phyloP scores from a whole-genome alignment of 1,140 invertebrate genomes.

The Mercenaria mercenaria region DNA sequence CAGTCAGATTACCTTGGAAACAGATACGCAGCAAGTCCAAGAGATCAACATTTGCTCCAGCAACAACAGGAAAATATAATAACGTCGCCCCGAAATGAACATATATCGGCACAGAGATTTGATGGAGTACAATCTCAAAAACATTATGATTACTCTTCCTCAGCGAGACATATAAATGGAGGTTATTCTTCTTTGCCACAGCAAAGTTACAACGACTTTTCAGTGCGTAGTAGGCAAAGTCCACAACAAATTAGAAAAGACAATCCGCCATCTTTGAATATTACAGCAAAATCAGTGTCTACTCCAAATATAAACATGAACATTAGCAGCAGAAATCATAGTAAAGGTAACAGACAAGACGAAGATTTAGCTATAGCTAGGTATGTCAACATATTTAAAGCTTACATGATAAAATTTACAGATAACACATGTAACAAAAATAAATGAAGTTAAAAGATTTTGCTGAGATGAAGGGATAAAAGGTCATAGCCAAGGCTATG shows the following conservation, averaged over 20 bases:
- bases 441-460: too few species aligned
- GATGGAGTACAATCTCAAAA: slow-evolving; percentile 42
- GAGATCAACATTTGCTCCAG: neutral
- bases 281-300: slow-evolving; percentile 57
- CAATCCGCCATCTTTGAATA: slow-evolving; percentile 49
- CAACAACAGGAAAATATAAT: slow-evolving; percentile 26
- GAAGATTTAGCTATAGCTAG: slow-evolving; percentile 67
- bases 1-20: slow-evolving; percentile 48
- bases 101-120: slow-evolving; percentile 29
- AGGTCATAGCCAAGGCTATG: too few species aligned
- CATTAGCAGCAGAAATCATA: neutral
- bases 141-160: slow-evolving; percentile 19
- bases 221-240: slow-evolving; percentile 44
- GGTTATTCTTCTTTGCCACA: slow-evolving; percentile 25
- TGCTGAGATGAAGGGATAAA: too few species aligned
- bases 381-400: too few species aligned
- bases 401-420: neutral
- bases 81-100: slow-evolving; percentile 41
- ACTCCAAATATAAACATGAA: slow-evolving; percentile 38
- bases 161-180: slow-evolving; percentile 51
- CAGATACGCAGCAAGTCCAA: slow-evolving; percentile 27
- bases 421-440: too few species aligned
- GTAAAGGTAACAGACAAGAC: slow-evolving; percentile 22
- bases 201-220: slow-evolving; percentile 34
- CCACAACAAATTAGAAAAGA: slow-evolving; percentile 51